Base-by-base conservation (phyloP, 2,113 vertebrate species). In the Octodon degus region DNA sequence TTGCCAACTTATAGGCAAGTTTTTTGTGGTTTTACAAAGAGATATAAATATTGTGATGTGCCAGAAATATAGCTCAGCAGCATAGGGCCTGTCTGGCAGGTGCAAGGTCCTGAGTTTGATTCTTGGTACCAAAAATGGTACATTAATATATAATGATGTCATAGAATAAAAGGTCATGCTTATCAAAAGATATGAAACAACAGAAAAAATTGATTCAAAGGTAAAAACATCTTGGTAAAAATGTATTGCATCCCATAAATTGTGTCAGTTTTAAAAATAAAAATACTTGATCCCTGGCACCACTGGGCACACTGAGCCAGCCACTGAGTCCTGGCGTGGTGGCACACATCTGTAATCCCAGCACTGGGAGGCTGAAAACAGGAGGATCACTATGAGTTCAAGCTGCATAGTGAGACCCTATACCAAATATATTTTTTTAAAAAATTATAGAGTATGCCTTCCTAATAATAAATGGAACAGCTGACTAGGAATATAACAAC, bases 121-220 rank as follows among this genome's bases (percentile, higher is more conserved):
- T 67, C 63, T 32, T 70, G 67, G 67, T 70, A n/a, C 67, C 32
- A 34, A 68, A 70, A 70, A 27, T 63, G 24, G 24, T 24, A 62
- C 19, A 63, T 63, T 8, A 70, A 70, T 2, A 34, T 70, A 70
- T 74, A 86, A 80, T 63, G 24, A 94, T 65, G 34, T 79, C 62
- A 65, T 43, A 68, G 62, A 88, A 72, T n/a, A 95, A 96, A 80
- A 43, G n/a, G 70, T 72, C 40, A 43, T 72, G 37, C 63, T 40
- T 85, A 60, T 77, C 3, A 37, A 95, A 85, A 86, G 65, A 68
- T 5, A 90, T 89, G 47, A 92, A 62, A 79, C 63, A 90, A 58
- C 76, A 90, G 40, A 62, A 77, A 90, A 90, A 72, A 65, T 7
- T 53, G n/a, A 86, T 27, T 77, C 70, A 60, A 40, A 76, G 65